Percentiles rank a stretch among this genome's conserved stretches.
Conservation (phyloP, 2,888 invertebrate genomes). For the Ephialtes manifestator region DNA sequence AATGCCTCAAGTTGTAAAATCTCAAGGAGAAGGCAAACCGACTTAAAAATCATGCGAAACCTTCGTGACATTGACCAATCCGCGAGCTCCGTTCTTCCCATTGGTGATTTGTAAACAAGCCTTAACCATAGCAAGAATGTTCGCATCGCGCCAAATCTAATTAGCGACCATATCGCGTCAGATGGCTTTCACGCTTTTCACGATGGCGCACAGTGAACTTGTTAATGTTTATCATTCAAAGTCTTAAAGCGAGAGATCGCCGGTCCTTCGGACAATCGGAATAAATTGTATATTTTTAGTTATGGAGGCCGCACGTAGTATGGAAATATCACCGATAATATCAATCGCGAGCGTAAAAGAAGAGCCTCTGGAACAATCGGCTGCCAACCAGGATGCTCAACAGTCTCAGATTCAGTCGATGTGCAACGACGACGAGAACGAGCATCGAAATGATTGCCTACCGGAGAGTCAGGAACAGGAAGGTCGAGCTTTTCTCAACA, state of each 20-base stretch:
- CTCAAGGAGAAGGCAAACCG: not conserved
- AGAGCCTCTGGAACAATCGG: conserved; percentile 79
- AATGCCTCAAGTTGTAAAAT: not conserved
- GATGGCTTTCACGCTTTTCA: conserved; percentile 51
- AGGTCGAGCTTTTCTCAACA: conserved; percentile 80
- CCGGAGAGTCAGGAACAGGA: conserved; percentile 81
- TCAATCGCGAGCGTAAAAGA: conserved; percentile 79
- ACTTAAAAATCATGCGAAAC: not conserved
- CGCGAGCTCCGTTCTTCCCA: not conserved
- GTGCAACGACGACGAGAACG: conserved; percentile 72
- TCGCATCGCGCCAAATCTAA: conserved; percentile 59
- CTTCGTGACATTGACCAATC: not conserved
- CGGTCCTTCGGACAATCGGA: conserved; percentile 15
- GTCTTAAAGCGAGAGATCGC: conserved; percentile 37
- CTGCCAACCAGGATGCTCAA: conserved; percentile 75
- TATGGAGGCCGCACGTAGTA: conserved; percentile 67
- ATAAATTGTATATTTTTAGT: not conserved
- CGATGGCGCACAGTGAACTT: conserved; percentile 58
- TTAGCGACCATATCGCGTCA: conserved; percentile 58
- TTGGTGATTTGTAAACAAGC: not conserved
- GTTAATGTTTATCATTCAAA: conserved; percentile 63
- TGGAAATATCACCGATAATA: conserved; percentile 75
- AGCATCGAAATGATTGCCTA: conserved; percentile 81
- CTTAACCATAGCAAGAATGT: conserved; percentile 36
- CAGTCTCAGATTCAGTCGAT: conserved; percentile 73